Base-by-base conservation (phyloP, 2,888 invertebrate genomes). In the Cephus pulcher region DNA sequence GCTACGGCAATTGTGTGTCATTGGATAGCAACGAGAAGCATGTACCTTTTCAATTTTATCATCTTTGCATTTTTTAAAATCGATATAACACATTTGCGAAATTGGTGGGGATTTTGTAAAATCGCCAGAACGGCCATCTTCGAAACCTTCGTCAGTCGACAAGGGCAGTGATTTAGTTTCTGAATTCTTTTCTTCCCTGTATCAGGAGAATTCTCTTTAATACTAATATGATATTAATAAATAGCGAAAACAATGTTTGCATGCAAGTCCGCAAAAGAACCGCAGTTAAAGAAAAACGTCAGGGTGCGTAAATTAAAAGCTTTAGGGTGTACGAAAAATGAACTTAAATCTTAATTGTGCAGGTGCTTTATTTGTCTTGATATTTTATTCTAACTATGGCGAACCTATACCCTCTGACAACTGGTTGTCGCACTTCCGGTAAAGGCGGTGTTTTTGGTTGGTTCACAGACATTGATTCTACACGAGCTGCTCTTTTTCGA, bases 81-180 rank as follows among this genome's bases (percentile, higher is more conserved):
- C 85, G 30, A 86, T 84, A 12, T 86, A 81, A 30, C 85, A 84
- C 80, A 86, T 80, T 80, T 88, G 89, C 30, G 88, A 88, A n/a
- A 86, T 75, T 0, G 88, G 83, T 15, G 89, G 87, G 23, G 89
- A 88, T 82, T 90, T 91, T 30, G 85, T 76, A 82, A 91, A 91
- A 85, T 91, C 91, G 12, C 89, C 91, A 0, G 93, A 93, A 83
- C 92, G 92, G 30, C 92, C 92, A 79, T 93, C 94, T 85, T 94
- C 94, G 82, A 93, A 94, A 30, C 94, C 94, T 88, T 94, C 94
- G 83, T 94, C 94, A 0, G 93, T 92, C 34, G 93, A 90, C n/a
- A 87, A 86, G 15, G 89, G 90, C 73, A 91, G 81, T 35, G 90
- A 90, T 85, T 89, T 90, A 73, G 82, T 89, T 83, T 90, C 91